These are phyloP conservation scores for Cheilosia vulpina DNA, from an alignment of 2,888 invertebrate species.

Conservation along the genomic window DNA sequence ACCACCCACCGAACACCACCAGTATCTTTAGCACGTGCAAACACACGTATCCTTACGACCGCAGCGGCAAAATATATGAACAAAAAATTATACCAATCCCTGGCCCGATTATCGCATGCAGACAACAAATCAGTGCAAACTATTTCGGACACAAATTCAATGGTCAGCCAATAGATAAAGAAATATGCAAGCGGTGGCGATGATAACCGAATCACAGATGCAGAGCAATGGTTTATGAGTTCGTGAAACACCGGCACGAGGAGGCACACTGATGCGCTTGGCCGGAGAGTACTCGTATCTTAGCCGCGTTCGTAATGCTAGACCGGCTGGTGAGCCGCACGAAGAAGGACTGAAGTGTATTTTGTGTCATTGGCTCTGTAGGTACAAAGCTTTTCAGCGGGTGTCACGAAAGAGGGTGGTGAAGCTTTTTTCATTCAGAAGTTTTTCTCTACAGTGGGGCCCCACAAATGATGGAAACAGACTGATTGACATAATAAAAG, in stretches of 20 bases:
- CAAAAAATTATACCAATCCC: constrained; percentile 41
- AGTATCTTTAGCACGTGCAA: constrained; percentile 62
- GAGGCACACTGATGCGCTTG: constrained; percentile 8
- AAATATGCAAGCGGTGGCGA: constrained; percentile 52
- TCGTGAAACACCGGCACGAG: constrained; percentile 59
- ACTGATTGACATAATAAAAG: not conserved
- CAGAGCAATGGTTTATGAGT: constrained; percentile 25
- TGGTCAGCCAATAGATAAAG: constrained; percentile 58
- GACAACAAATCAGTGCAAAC: constrained; percentile 65
- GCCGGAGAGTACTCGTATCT: constrained; percentile 17
- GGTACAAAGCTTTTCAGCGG: constrained; percentile 57
- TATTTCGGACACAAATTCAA: constrained; percentile 59
- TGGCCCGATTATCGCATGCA: constrained; percentile 52
- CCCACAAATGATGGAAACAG: constrained; percentile 37
- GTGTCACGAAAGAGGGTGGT: constrained; percentile 44
- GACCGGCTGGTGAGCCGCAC: constrained; percentile 72
- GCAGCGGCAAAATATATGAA: not conserved
- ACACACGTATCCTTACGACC: constrained; percentile 46
- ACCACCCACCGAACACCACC: not conserved
- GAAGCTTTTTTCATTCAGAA: constrained; percentile 74
- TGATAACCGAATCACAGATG: constrained; percentile 60
- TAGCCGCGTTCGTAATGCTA: constrained; percentile 44
- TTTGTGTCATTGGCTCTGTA: constrained; percentile 31
- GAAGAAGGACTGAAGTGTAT: constrained; percentile 70
- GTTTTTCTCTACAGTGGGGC: constrained; percentile 47